Evolutionary conservation across 1,140 invertebrate genomes (phyloP), one percentile per base, ranked within the genome.

Genomic region (Vanessa atalanta): DNA sequence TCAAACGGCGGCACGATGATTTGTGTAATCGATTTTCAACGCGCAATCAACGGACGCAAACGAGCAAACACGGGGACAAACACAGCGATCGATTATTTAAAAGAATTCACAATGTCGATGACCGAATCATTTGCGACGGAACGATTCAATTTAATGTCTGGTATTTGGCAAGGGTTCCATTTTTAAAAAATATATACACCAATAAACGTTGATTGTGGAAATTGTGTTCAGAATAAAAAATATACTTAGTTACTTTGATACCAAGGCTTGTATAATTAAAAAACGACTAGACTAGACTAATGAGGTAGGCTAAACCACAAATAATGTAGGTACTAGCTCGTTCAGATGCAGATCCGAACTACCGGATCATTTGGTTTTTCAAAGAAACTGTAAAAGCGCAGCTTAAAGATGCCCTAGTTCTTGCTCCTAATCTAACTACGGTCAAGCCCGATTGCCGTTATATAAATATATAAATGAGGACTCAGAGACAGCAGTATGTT

Each of bases 11-110:
- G 65, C 63, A 71, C 66, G 31, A 37, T 72, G 84, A 84, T 77
- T 81, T 79, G 75, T 81, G 87, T 88, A 90, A 87, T 84, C 84
- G 86, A 88, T 88, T 86, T 86, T 82, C 85, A 81, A 83, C 85
- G 83, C 79, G 83, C 87, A 90, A 90, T 90, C 88, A 90, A 81
- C 83, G 87, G 81, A 80, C 84, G 81, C 84, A 84, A 84, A 86
- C 85, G 81, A 83, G 81, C 86, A 86, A 88, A 87, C 87, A 88
- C 75, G 76, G 70, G 73, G 72, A 83, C 85, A 88, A 89, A 88
- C 83, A 85, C 70, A 64, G 74, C 79, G 73, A 88, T 88, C 83
- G 85, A 88, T 86, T 86, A 87, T 83, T 69, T 69, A 69, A 69
- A 53, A 37, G 37, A 20, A 53, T 51, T 69, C 66, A 37, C 23